Base-by-base conservation (phyloP, 2,113 vertebrate genomes). In the Athene noctua region DNA sequence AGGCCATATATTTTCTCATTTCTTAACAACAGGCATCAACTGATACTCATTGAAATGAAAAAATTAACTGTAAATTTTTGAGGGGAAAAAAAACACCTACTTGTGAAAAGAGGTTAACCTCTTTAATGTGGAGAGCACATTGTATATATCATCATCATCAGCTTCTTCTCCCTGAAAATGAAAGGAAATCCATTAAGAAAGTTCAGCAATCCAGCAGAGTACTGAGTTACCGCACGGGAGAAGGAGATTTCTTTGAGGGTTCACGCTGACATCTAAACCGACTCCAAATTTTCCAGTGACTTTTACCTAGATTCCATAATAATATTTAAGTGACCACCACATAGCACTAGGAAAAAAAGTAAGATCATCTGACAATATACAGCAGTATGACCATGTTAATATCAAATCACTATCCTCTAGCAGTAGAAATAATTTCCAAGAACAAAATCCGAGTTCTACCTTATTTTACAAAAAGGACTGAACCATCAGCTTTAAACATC, bases 41-140 rank as follows among this genome's bases (percentile, higher is more conserved):
- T 54, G 51, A 42, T 9, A 52, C 19, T 38, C 0, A 0, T 46
- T 71, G 71, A 81, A 74, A 75, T 32, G 29, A 55, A 6, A 73
- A 78, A 52, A 80, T 52, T 46, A 95, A 42, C 40, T n/a, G 51
- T 19, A 38, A 12, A 75, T 49, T 80, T 44, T 71, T 63, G 68
- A 96, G 87, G 54, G 61, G 9, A 11, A 40, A 57, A 34, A 58
- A 55, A 67, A 5, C 30, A 98, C 99, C 63, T 99, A 99, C 99
- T 99, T 99, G 97, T 99, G 99, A 96, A 99, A 99, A 83, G 99
- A 99, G 11, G 99, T 99, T 97, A 99, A 98, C 88, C 99, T 98
- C 96, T 99, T 99, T 49, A 99, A 98, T 15, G 99, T 99, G 19
- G 99, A 99, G 87, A 99, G 98, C 81, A 99, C 99, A 23, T 99